These are phyloP conservation scores for Trachymyrmex cornetzi DNA, from an alignment of 1,140 invertebrate genomes.

Conservation along the genomic window DNA sequence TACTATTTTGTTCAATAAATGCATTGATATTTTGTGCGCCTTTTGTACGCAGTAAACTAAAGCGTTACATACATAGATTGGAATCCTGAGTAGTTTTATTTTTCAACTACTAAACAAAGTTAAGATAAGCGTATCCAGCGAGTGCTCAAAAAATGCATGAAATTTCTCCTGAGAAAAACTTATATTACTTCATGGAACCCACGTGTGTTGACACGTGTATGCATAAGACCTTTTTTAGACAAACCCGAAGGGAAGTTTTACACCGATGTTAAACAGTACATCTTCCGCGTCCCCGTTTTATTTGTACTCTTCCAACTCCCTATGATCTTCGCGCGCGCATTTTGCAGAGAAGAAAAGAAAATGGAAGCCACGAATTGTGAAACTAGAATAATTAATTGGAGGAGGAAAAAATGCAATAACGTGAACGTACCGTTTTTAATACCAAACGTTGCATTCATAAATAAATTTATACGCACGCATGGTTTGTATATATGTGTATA, in stretches of 20 bases:
- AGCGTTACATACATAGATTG: too few species aligned
- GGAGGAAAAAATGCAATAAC: conserved; percentile 5
- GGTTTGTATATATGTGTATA: not conserved
- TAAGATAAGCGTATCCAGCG: too few species aligned
- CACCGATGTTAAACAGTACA: not conserved
- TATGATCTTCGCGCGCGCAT: not conserved
- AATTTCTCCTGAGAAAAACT: not conserved
- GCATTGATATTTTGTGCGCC: too few species aligned
- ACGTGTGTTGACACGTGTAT: not conserved
- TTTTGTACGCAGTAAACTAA: too few species aligned
- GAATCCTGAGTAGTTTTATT: too few species aligned
- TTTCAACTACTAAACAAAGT: too few species aligned
- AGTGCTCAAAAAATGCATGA: too few species aligned
- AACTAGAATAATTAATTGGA: conserved; percentile 48
- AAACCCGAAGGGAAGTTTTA: not conserved
- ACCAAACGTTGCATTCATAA: not conserved
- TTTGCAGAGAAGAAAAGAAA: not conserved
- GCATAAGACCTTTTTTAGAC: not conserved
- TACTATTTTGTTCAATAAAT: too few species aligned
- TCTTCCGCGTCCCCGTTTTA: conserved; percentile 9
- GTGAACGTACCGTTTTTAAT: conserved; percentile 6
- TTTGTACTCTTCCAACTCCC: not conserved
- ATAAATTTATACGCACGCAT: conserved; percentile 4
- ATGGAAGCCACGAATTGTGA: conserved; percentile 10
- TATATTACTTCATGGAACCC: not conserved